Percentiles rank a stretch among this genome's conserved stretches.
These are phyloP conservation scores for Ammodytes dubius DNA, from an alignment of 2,113 vertebrate species.

Conservation along the genomic window DNA sequence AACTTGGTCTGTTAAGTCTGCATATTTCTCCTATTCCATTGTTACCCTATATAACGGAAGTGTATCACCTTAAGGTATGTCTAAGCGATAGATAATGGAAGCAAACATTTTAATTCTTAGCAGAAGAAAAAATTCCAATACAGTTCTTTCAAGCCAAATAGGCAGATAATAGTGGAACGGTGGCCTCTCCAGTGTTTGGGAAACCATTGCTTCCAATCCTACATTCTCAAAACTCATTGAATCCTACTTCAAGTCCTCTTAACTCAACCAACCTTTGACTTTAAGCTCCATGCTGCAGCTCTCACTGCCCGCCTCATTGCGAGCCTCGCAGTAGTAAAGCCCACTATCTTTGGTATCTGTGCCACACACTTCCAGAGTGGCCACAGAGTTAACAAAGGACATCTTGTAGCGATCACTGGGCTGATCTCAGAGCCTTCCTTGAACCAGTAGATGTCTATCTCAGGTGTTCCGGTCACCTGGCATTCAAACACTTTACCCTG, in stretches of 20 bases:
- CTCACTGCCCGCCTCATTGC: conserved; percentile 96
- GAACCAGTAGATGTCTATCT: conserved; percentile 95
- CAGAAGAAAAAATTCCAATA: neutral
- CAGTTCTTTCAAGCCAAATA: neutral
- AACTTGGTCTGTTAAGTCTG: no score
- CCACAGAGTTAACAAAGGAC: conserved; percentile 89
- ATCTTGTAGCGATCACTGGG: conserved; percentile 85
- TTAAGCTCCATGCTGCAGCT: conserved; percentile 95
- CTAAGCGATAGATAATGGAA: neutral
- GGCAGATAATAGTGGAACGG: neutral
- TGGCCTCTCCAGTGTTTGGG: neutral
- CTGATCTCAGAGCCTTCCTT: conserved; percentile 93
- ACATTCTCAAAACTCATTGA: neutral
- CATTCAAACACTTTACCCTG: conserved; percentile 93
- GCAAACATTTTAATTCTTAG: neutral
- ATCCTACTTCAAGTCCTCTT: neutral
- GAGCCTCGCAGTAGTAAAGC: conserved; percentile 94
- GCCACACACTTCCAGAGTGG: conserved; percentile 88
- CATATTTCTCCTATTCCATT: no score
- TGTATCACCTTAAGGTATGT: no score
- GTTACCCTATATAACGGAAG: no score
- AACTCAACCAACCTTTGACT: conserved; percentile 94
- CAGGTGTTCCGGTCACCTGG: conserved; percentile 93
- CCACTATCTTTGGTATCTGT: conserved; percentile 90
- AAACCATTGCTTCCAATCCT: neutral